Evolutionary conservation across 2,888 invertebrate genomes (phyloP).

Genomic region (Latrodectus elegans): DNA sequence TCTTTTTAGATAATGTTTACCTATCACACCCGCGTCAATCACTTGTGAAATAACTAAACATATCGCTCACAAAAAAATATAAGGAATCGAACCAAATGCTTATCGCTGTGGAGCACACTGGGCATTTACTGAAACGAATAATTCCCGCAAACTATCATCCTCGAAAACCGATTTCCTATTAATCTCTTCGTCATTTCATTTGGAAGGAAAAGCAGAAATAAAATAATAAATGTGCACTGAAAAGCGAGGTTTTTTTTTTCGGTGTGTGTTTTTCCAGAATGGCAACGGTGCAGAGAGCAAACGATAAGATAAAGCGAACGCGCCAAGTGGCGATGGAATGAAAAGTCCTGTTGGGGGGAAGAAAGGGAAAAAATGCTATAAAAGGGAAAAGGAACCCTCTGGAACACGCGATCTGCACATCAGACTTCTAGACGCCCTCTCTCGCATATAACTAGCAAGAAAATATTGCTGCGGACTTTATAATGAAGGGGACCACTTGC

Average conservation of each 20-base stretch:
- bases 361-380: too few relatives aligned
- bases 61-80: too few relatives aligned
- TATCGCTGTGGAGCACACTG: not conserved
- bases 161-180: not conserved
- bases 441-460: conserved; percentile 21
- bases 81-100: too few relatives aligned
- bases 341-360: not conserved
- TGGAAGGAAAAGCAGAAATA: not conserved
- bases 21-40: too few relatives aligned
- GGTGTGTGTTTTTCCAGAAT: not conserved
- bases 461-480: conserved; percentile 47
- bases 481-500: conserved; percentile 50
- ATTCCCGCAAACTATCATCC: not conserved
- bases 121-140: not conserved
- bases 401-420: conserved; percentile 43
- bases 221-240: not conserved
- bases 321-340: not conserved
- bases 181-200: conserved; percentile 1
- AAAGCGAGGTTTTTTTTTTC: not conserved
- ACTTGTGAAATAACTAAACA: too few relatives aligned
- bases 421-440: conserved; percentile 45
- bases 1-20: too few relatives aligned
- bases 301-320: conserved; percentile 2
- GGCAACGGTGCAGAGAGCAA: conserved; percentile 1
- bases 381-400: too few relatives aligned